These are phyloP conservation scores for Pteronura brasiliensis DNA, from an alignment of 2,113 vertebrate genomes.

Conservation along the genomic window DNA sequence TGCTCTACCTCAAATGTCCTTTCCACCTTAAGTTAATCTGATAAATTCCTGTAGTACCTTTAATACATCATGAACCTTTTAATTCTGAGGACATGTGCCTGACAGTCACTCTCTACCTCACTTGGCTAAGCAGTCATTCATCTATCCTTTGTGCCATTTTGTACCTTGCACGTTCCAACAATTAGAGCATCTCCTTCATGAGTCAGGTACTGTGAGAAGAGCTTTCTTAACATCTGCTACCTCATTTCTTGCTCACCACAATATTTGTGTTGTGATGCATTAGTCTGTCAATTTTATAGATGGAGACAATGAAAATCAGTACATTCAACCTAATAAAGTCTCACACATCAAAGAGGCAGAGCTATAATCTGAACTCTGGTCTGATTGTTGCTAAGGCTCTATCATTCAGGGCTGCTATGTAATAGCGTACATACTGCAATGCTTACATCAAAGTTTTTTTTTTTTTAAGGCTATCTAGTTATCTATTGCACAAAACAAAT, in stretches of 20 bases:
- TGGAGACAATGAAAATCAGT: not conserved
- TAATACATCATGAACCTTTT: not conserved
- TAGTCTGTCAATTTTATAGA: not conserved
- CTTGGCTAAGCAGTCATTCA: not conserved
- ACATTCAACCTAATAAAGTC: not conserved
- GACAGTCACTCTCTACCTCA: not conserved
- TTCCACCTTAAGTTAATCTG: not conserved
- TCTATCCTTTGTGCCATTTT: not conserved
- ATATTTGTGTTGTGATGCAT: not conserved
- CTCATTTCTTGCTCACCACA: slow-evolving; percentile 16
- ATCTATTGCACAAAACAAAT: not conserved
- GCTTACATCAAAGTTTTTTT: not conserved
- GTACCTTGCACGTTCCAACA: not conserved
- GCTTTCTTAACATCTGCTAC: not conserved
- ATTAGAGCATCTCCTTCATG: not conserved
- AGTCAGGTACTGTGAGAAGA: not conserved
- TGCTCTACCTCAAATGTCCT: not conserved
- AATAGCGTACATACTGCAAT: not conserved
- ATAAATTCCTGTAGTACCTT: not conserved
- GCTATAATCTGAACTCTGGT: not conserved
- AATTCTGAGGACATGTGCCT: not conserved
- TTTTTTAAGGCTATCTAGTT: not conserved
- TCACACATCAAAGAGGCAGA: not conserved
- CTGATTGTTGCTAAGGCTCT: not conserved
- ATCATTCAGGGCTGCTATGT: not conserved